Conservation (phyloP, 2,888 invertebrate species). For the Phrixothrix hirtus region DNA sequence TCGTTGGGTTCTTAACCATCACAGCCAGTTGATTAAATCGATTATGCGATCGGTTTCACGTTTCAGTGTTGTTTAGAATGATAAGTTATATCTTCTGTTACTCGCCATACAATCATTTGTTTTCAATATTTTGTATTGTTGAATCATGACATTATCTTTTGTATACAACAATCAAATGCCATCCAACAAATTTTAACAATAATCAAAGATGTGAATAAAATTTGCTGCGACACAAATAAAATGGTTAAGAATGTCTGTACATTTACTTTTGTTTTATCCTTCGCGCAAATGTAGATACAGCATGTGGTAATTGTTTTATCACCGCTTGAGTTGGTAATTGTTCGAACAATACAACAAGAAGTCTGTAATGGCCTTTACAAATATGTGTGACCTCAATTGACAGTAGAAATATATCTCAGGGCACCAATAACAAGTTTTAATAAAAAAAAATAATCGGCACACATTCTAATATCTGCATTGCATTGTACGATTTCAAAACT, state of each 20-base stretch:
- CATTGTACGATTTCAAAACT: constrained; percentile 34
- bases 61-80: constrained; percentile 8
- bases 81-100: not conserved
- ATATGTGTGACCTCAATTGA: constrained; percentile 45
- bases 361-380: constrained; percentile 40
- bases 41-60: constrained; percentile 13
- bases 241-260: too few species aligned
- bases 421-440: constrained; percentile 35
- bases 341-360: constrained; percentile 14
- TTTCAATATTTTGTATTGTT: too few species aligned
- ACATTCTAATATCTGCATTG: constrained; percentile 38
- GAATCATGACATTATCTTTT: too few species aligned
- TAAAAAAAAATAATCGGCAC: constrained; percentile 33
- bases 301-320: constrained; percentile 11
- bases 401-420: constrained; percentile 38
- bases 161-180: too few species aligned
- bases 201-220: too few species aligned
- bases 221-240: too few species aligned
- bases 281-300: not conserved
- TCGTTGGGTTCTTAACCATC: constrained; percentile 8
- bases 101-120: not conserved
- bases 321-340: too few species aligned
- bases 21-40: constrained; percentile 15
- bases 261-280: too few species aligned
- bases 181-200: too few species aligned